phyloP scores from a whole-genome alignment of 1,140 invertebrate species.

The Mesaphorura yosii region DNA sequence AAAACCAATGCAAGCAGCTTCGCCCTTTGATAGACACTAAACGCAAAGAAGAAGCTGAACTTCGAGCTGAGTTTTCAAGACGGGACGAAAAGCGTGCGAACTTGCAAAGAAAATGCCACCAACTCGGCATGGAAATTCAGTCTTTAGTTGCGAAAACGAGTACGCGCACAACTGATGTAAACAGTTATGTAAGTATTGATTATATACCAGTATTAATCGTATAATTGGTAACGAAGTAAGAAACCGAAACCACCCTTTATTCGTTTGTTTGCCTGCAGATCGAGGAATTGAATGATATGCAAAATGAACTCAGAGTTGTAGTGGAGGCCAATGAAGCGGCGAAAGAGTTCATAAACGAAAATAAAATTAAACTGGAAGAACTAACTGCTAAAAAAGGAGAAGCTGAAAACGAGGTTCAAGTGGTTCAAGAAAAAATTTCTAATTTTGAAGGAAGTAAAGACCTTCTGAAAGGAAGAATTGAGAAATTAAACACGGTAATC shows the following conservation, averaged over 20 bases:
- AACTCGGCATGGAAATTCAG: neutral
- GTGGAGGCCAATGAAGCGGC: neutral
- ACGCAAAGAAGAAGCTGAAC: too few species aligned
- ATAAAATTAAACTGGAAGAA: neutral
- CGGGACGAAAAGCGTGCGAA: neutral
- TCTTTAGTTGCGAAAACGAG: neutral
- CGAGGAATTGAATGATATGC: slow-evolving; percentile 4
- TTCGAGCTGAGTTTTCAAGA: too few species aligned
- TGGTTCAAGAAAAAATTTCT: slow-evolving; percentile 1
- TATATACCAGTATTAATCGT: neutral
- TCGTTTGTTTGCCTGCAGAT: neutral
- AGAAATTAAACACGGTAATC: neutral
- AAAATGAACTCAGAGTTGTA: neutral
- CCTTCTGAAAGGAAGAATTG: too few species aligned
- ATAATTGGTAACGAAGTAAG: neutral
- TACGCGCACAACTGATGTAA: neutral
- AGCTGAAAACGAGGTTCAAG: neutral
- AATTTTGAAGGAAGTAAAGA: neutral
- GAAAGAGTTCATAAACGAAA: neutral
- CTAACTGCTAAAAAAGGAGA: neutral
- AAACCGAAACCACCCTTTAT: too few species aligned
- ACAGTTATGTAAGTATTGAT: neutral
- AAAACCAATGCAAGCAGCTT: too few species aligned
- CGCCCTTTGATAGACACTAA: too few species aligned
- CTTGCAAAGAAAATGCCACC: neutral